Evolutionary conservation across 1,140 invertebrate species (phyloP), one percentile per base, ranked within the genome.

Genomic region (Ceratina japonica): DNA sequence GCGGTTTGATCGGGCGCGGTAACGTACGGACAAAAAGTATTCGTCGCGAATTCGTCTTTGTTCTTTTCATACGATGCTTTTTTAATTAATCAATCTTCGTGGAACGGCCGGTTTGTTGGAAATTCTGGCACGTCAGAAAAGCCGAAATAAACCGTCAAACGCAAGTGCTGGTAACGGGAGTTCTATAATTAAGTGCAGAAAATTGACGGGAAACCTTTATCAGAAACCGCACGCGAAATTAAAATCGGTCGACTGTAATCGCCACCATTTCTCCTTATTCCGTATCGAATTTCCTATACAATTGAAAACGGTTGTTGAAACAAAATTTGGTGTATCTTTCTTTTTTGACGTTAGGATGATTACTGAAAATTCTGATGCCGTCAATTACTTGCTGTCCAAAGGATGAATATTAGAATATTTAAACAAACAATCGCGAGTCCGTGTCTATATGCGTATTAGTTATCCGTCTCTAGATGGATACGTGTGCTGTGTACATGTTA

Each of bases 401-500:
- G n/a, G 27, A 31, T 31, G 27, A 31, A 44, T 44, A 7, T 44
- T 44, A 44, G 10, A 44, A 10, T 44, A 44, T 8, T 44, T 44
- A 44, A 44, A 0, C 37, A 44, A 31, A 44, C 10, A 44, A 10
- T 56, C n/a, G 7, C 27, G 18, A 15, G 64, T 15, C 22, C 15
- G 44, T 66, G 20, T 66, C 22, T 37, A 49, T 65, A 51, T 0
- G 44, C 20, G 22, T 18, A 13, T 58, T n/a, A 15, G 22, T 15
- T 54, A 49, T 59, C 8, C 61, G 49, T 31, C n/a, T n/a, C 16
- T 66, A 59, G 4, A 52, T 18, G 31, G 3, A 56, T 54, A 12
- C 44, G 15, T 69, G n/a, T n/a, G n/a, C n/a, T n/a, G n/a, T n/a
- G 37, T 73, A 74, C n/a, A 24, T 7, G 27, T 20, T 65, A 20